Evolutionary conservation across 2,797 vertebrate genomes (phyloP).

Genomic region (Acipenser ruthenus): DNA sequence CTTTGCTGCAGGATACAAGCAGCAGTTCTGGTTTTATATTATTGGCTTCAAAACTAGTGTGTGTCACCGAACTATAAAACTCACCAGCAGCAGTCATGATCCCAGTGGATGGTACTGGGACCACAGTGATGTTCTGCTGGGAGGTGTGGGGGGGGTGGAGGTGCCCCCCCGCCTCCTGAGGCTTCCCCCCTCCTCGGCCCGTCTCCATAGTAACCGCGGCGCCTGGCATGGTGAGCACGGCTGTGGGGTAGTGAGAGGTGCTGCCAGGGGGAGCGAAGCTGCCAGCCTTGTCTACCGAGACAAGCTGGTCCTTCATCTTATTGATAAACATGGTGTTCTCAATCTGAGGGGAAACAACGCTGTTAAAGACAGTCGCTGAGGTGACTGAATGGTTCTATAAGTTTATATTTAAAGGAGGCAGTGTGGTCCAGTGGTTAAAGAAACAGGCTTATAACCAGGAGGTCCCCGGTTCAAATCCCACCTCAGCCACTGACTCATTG

Average conservation of each 20-base stretch:
- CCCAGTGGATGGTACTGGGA: slow-evolving; percentile 86
- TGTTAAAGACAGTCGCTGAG: slow-evolving; percentile 2
- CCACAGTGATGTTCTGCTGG: slow-evolving; percentile 85
- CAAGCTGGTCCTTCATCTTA: slow-evolving; percentile 93
- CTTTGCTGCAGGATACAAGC: no score
- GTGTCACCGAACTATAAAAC: slow-evolving; percentile 40
- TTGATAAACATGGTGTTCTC: slow-evolving; percentile 97
- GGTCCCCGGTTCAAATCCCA: no score
- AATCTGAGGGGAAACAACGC: slow-evolving; percentile 58
- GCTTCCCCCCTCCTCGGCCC: slow-evolving; percentile 42
- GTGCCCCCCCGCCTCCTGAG: slow-evolving; percentile 46
- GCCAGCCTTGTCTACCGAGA: slow-evolving; percentile 76
- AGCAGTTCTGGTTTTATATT: no score
- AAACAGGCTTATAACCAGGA: no score
- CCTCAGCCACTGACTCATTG: no score
- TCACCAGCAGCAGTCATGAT: slow-evolving; percentile 80
- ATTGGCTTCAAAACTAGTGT: not conserved
- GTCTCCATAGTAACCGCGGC: slow-evolving; percentile 75
- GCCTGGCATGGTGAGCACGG: slow-evolving; percentile 81
- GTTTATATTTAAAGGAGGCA: not conserved
- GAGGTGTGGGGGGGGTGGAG: slow-evolving; percentile 80
- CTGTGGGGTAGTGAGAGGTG: slow-evolving; percentile 75
- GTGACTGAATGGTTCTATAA: not conserved
- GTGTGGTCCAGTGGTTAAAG: slow-evolving; percentile 1
- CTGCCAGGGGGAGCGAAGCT: slow-evolving; percentile 19